Evolutionary conservation across 2,113 vertebrate species (phyloP).

Genomic region (Baryphthengus martii): DNA sequence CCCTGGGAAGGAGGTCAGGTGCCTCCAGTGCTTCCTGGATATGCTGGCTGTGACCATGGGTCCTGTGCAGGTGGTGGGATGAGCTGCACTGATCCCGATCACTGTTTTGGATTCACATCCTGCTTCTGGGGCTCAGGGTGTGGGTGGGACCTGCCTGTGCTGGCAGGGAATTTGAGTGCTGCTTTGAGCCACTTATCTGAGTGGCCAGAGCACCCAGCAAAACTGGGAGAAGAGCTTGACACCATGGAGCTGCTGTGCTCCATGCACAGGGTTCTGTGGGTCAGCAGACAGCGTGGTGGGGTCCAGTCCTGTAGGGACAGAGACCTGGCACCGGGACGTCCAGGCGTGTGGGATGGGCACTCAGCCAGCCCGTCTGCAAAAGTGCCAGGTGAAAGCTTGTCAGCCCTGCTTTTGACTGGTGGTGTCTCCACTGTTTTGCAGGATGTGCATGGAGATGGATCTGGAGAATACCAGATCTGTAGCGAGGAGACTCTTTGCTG

Average conservation of each 20-base stretch:
- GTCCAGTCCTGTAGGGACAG: too few relatives aligned
- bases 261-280: accelerated
- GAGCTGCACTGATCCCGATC: neutral
- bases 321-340: neutral
- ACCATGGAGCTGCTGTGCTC: accelerated
- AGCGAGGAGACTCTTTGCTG: neutral
- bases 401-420: neutral
- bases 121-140: neutral
- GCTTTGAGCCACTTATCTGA: accelerated
- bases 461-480: neutral
- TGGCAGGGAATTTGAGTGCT: neutral
- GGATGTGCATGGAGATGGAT: neutral
- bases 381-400: neutral
- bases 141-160: neutral
- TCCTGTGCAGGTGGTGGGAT: neutral
- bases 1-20: neutral
- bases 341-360: neutral
- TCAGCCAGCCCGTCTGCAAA: neutral
- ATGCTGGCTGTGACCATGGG: neutral
- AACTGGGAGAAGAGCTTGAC: neutral
- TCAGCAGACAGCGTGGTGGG: neutral
- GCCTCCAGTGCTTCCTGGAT: neutral
- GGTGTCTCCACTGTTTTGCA: neutral
- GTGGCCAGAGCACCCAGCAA: neutral
- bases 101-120: neutral